phyloP scores from a whole-genome alignment of 1,140 invertebrate genomes.

The Trypoxylus dichotomus region DNA sequence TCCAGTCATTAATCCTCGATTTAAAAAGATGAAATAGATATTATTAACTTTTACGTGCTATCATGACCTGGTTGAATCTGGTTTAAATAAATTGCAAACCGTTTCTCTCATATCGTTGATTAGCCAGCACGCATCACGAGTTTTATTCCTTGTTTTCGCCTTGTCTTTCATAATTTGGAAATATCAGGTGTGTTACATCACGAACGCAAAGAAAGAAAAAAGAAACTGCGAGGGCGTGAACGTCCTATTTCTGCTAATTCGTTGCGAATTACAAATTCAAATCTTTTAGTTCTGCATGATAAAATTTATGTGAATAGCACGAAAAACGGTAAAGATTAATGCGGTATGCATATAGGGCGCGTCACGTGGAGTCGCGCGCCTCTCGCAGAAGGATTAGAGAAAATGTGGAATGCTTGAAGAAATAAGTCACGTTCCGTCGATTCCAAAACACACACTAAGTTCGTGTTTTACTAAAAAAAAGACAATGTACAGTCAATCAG shows the following conservation, averaged over 20 bases:
- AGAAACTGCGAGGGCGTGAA: slow-evolving; percentile 11
- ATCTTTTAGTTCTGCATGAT: slow-evolving; percentile 22
- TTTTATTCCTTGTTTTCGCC: background rate
- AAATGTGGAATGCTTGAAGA: too few species aligned
- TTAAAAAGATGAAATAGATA: slow-evolving; percentile 10
- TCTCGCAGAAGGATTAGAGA: background rate
- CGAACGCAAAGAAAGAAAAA: background rate
- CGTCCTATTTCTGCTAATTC: slow-evolving; percentile 19
- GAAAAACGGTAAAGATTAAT: background rate
- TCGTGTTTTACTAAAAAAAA: too few species aligned
- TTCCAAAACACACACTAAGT: too few species aligned
- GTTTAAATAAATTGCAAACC: slow-evolving; percentile 16
- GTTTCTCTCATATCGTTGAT: background rate
- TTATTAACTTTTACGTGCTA: slow-evolving; percentile 16
- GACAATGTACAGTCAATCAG: too few species aligned
- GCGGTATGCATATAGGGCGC: background rate
- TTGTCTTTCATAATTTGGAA: slow-evolving; percentile 24
- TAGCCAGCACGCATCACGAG: slow-evolving; percentile 16
- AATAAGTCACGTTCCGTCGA: too few species aligned
- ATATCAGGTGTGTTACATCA: slow-evolving; percentile 21
- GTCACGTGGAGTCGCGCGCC: background rate
- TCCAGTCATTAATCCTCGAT: background rate
- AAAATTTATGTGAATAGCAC: background rate
- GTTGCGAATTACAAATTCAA: slow-evolving; percentile 5
- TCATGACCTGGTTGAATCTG: background rate